phyloP scores from a whole-genome alignment of 2,113 vertebrate genomes.

The Maccullochella peelii region DNA sequence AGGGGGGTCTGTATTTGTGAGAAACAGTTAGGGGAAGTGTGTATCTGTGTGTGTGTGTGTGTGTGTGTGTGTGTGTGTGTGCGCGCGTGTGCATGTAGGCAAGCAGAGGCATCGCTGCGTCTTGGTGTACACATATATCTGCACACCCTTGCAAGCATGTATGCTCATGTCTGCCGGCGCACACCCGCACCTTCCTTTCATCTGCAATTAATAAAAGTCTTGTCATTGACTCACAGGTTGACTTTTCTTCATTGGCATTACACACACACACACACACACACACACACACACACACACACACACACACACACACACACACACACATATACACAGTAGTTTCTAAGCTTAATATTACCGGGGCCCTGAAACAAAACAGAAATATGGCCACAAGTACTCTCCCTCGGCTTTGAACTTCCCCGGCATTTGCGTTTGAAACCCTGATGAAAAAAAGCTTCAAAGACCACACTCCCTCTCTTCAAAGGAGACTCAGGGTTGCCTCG shows the following conservation, averaged over 20 bases:
- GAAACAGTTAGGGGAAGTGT: constrained; percentile 22
- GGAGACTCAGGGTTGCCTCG: constrained; percentile 75
- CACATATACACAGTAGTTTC: constrained; percentile 2
- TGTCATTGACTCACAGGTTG: constrained; percentile 58
- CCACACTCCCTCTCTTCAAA: constrained; percentile 81
- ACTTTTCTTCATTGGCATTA: constrained; percentile 55
- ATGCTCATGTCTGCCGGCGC: constrained; percentile 12
- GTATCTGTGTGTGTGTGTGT: neutral
- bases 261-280: constrained; percentile 34
- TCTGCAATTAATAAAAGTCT: constrained; percentile 69
- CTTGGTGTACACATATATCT: neutral
- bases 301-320: constrained; percentile 3
- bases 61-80: neutral
- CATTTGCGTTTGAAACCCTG: constrained; percentile 81
- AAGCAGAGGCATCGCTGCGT: neutral
- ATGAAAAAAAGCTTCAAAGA: constrained; percentile 85
- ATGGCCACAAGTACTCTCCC: constrained; percentile 75
- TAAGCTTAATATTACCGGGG: constrained; percentile 65
- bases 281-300: constrained; percentile 32
- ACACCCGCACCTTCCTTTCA: constrained; percentile 45
- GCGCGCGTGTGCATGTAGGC: neutral
- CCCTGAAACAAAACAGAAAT: constrained; percentile 79
- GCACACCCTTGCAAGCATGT: constrained; percentile 1
- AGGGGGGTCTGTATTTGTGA: constrained; percentile 44
- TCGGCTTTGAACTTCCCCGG: constrained; percentile 82